phyloP scores from a whole-genome alignment of 2,113 vertebrate species.

The Coracopsis vasa region DNA sequence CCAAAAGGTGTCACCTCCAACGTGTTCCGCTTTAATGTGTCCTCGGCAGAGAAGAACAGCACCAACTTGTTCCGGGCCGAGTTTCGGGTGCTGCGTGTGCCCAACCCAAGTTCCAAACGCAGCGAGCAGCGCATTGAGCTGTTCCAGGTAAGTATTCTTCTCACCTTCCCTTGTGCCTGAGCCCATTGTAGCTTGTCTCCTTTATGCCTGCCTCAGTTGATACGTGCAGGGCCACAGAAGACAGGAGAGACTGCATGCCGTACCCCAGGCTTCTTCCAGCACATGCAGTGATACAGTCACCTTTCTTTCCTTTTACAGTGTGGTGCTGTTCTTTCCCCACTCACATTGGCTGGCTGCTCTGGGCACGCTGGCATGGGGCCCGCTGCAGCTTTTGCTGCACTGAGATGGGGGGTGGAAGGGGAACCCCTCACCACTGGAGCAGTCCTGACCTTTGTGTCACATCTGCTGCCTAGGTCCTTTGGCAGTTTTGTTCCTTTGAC shows the following conservation, averaged over 20 bases:
- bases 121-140: constrained; percentile 95
- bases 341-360: not conserved
- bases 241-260: not conserved
- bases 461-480: not conserved
- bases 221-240: not conserved
- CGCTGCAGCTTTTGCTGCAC: not conserved
- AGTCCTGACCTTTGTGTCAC: not conserved
- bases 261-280: not conserved
- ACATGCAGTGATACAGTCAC: not conserved
- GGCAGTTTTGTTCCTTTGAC: not conserved
- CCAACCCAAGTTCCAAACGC: constrained; percentile 86
- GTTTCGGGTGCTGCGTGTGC: constrained; percentile 89
- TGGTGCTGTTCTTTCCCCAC: not conserved
- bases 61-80: constrained; percentile 95
- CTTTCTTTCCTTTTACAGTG: not conserved
- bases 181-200: not conserved
- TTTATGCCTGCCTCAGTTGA: not conserved
- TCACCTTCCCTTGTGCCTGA: not conserved
- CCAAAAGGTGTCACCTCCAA: constrained; percentile 92
- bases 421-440: not conserved
- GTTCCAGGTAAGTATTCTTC: constrained; percentile 84
- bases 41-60: constrained; percentile 93
- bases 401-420: not conserved
- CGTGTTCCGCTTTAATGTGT: constrained; percentile 94
- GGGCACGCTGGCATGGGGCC: not conserved